A percentile compares a stretch with the other conserved stretches of the same genome.
Evolutionary conservation across 2,113 vertebrate genomes (phyloP).

Genomic region (Gambusia affinis): DNA sequence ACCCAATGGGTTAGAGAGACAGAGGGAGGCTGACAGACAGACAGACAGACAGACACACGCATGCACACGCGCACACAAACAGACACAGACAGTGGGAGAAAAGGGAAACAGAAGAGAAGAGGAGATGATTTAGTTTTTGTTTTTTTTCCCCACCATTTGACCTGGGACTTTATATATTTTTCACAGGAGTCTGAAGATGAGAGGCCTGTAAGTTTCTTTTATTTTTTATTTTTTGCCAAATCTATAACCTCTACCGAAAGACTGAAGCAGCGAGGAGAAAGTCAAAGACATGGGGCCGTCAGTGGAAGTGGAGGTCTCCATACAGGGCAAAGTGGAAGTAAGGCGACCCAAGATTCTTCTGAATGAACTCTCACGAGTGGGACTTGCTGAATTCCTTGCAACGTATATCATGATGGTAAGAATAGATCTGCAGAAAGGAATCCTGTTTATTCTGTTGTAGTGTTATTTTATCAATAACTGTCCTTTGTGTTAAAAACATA

Average conservation of each 20-base stretch:
- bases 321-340: constrained; percentile 7
- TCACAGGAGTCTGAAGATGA: background rate
- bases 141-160: constrained; percentile 9
- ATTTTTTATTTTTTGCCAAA: background rate
- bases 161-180: constrained; percentile 6
- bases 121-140: background rate
- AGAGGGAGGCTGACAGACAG: background rate
- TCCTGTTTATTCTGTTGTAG: background rate
- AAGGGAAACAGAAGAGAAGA: background rate
- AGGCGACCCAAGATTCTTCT: constrained; percentile 55
- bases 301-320: constrained; percentile 29
- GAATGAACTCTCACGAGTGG: constrained; percentile 73
- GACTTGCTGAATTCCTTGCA: constrained; percentile 81
- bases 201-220: background rate
- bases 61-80: background rate
- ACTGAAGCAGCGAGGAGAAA: constrained; percentile 2
- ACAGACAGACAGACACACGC: background rate
- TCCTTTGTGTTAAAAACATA: constrained; percentile 2
- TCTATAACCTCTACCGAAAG: background rate
- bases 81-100: constrained; percentile 5
- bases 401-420: constrained; percentile 89
- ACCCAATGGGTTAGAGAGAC: constrained; percentile 19
- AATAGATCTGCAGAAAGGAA: background rate
- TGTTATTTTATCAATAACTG: background rate
- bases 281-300: constrained; percentile 60